Evolutionary conservation across 2,797 vertebrate genomes (phyloP), one percentile per base, ranked within the genome.

Genomic region (Schizopygopsis pylzovi): DNA sequence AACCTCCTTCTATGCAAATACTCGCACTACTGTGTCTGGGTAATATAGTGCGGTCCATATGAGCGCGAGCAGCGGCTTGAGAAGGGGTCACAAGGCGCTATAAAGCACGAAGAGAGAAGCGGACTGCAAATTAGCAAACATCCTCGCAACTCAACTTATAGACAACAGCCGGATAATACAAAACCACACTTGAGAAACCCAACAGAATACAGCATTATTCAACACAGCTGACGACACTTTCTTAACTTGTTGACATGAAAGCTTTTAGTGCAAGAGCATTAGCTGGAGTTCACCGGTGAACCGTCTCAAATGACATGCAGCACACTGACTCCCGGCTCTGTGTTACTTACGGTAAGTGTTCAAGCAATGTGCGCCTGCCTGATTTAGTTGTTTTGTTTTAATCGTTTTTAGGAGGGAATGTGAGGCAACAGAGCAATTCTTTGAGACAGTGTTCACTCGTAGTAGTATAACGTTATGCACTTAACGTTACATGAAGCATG

Each of bases 1-100:
- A 75, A 90, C 92, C 93, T 92, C 94, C 94, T 85, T 49, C 90
- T 92, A 94, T 94, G 93, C 91, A 93, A 93, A 95, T 81, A 6
- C 86, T 72, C 79, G 89, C 87, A 59, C 82, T 82, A 84, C 75
- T 90, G 86, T 87, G 77, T 71, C 85, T 67, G 81, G 91, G 93
- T 92, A 92, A 93, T 87, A 93, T 90, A 91, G 94, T 83, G 93
- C 92, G 89, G 92, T 91, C 88, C 90, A 84, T 87, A 91, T 89
- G 82, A 65, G 81, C 85, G 33, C 5, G 10, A 63, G 89, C 89
- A 87, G 88, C 89, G 70, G 88, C 41, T 79, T 25, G 89, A 88
- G 72, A 89, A 59, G 79, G 43, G 70, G 87, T 41, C 84, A 67
- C 83, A 67, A 67, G 90, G 15, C 88, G 81, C 81, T 28, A 63